phyloP scores from a whole-genome alignment of 35 echinoderm and acorn worm genomes.

The Lytechinus variegatus region DNA sequence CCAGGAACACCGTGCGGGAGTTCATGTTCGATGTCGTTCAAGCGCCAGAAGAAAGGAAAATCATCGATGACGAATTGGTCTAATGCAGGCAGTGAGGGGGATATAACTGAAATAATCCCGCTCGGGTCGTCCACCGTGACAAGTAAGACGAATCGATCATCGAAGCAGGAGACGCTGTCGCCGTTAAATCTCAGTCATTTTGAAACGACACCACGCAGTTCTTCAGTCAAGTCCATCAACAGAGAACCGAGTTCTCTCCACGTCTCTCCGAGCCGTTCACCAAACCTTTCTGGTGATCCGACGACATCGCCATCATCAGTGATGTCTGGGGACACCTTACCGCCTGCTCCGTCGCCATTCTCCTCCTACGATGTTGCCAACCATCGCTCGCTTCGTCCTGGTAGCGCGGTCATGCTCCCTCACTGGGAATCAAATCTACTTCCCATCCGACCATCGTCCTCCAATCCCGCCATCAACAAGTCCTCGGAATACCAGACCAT shows the following conservation, averaged over 20 bases:
- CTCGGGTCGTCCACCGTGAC: not conserved
- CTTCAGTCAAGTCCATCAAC: not conserved
- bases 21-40: not conserved
- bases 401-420: not conserved
- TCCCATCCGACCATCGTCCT: not conserved
- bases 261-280: not conserved
- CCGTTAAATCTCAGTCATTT: not conserved
- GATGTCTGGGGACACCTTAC: not conserved
- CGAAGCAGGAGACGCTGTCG: not conserved
- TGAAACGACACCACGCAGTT: not conserved
- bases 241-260: not conserved
- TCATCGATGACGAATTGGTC: constrained; percentile 7
- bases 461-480: not conserved
- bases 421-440: not conserved
- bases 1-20: not conserved
- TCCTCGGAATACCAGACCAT: not conserved
- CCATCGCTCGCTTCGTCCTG: not conserved
- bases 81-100: not conserved
- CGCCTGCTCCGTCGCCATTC: not conserved
- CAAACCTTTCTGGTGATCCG: not conserved
- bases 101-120: not conserved
- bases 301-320: not conserved
- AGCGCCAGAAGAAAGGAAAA: not conserved
- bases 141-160: not conserved
- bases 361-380: not conserved